Percentiles rank a stretch among this genome's conserved stretches.
Conservation (phyloP, 2,888 invertebrate species). For the Ophraella communa region DNA sequence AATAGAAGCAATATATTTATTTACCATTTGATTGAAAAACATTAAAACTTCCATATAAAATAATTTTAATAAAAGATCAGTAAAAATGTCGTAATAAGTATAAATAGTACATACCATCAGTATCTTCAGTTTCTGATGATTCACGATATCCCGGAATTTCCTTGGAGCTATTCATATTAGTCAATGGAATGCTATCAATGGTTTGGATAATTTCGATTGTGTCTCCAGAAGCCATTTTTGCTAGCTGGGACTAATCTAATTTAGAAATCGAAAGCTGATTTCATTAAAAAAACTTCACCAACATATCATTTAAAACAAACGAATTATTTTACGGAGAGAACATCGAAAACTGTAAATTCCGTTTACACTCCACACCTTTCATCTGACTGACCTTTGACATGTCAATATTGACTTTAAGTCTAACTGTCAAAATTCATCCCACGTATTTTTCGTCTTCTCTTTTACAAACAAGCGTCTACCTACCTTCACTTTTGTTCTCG, state of each 20-base stretch:
- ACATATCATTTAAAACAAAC: constrained; percentile 38
- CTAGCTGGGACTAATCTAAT: constrained; percentile 26
- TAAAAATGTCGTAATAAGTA: not conserved
- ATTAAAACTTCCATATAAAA: not conserved
- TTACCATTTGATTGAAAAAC: not conserved
- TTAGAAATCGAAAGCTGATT: constrained; percentile 35
- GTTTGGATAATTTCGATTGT: constrained; percentile 79
- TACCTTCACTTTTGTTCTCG: not conserved
- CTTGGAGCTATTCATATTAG: constrained; percentile 64
- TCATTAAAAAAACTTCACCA: constrained; percentile 38
- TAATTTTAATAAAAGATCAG: not conserved
- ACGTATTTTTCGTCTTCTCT: not conserved
- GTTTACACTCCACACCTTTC: constrained; percentile 31
- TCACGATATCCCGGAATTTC: constrained; percentile 65
- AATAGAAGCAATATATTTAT: not conserved
- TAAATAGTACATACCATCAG: constrained; percentile 61
- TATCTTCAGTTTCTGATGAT: constrained; percentile 64
- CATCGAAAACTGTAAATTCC: constrained; percentile 25
- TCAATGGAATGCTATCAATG: constrained; percentile 69
- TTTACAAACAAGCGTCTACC: not conserved
- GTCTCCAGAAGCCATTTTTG: constrained; percentile 83
- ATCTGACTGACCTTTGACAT: constrained; percentile 30
- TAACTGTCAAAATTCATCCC: constrained; percentile 6
- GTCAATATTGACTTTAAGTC: constrained; percentile 29
- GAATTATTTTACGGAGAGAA: constrained; percentile 24